Evolutionary conservation across 2,888 invertebrate species (phyloP), one percentile per base, ranked within the genome.

Genomic region (Lepas anatifera): DNA sequence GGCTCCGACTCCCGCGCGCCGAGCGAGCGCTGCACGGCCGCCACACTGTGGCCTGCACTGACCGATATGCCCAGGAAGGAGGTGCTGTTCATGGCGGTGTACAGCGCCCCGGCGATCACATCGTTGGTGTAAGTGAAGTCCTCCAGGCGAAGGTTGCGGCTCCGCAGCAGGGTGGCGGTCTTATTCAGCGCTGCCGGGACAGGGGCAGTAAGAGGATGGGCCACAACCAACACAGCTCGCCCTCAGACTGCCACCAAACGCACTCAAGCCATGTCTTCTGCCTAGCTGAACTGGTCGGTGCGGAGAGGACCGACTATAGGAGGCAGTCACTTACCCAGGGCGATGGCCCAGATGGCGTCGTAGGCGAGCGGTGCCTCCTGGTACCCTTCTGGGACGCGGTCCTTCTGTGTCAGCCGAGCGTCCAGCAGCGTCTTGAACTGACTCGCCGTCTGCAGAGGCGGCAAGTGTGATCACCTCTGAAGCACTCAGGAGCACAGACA

Each of bases 271-370:
- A n/a, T n/a, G n/a, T n/a, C n/a, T n/a, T n/a, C n/a, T n/a, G n/a
- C n/a, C n/a, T n/a, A n/a, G n/a, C n/a, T n/a, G n/a, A n/a, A n/a
- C n/a, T n/a, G n/a, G n/a, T n/a, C n/a, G n/a, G n/a, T n/a, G n/a
- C n/a, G n/a, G n/a, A n/a, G n/a, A n/a, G n/a, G n/a, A n/a, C n/a
- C n/a, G n/a, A n/a, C n/a, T n/a, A n/a, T n/a, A n/a, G n/a, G n/a
- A n/a, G 50, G 13, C 32, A 7, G 52, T 1, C 2, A 10, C 52
- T 29, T 18, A 52, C 52, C 52, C 78, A 99, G 83, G 50, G 98
- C 98, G 43, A 98, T 90, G 52, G 98, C 95, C 99, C 99, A 99
- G 68, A 99, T 94, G 16, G 99, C 99, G 81, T 99, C 99, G 79
- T 99, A 99, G 66, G 99, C 99, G 70, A 99, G 82, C 0, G 99